Percentiles rank a stretch among this genome's conserved stretches.
These are phyloP conservation scores for Botrylloides violaceus DNA, from an alignment of 23 tunicate genomes.

Conservation along the genomic window DNA sequence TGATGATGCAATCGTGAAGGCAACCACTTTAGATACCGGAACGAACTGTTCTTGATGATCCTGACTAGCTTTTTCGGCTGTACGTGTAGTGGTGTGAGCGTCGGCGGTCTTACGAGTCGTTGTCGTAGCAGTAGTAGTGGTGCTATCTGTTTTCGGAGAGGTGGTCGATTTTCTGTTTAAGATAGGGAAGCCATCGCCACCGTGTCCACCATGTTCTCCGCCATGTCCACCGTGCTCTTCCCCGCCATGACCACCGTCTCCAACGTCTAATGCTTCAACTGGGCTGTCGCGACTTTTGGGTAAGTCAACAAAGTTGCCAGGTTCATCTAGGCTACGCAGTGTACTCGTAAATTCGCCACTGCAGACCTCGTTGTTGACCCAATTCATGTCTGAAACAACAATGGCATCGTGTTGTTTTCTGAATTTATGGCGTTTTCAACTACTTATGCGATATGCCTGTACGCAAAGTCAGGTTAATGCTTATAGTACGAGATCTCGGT, in stretches of 20 bases:
- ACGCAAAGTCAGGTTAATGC: too few relatives aligned
- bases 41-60: conserved; percentile 6
- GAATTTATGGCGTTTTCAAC: too few relatives aligned
- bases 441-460: too few relatives aligned
- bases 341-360: background rate
- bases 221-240: background rate
- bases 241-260: background rate
- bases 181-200: background rate
- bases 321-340: background rate
- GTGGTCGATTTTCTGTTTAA: background rate
- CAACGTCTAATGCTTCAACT: background rate
- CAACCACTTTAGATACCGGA: conserved; percentile 21
- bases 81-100: background rate
- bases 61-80: background rate
- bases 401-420: too few relatives aligned
- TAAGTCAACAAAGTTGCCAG: conserved; percentile 9
- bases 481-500: too few relatives aligned
- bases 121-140: background rate
- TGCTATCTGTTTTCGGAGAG: background rate
- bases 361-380: conserved; percentile 21
- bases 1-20: conserved; percentile 35
- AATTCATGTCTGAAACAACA: conserved; percentile 22
- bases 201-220: background rate
- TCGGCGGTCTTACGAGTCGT: background rate
- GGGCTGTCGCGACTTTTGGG: background rate